Conservation (phyloP, 2,888 invertebrate species). For the Trichacis sp. region DNA sequence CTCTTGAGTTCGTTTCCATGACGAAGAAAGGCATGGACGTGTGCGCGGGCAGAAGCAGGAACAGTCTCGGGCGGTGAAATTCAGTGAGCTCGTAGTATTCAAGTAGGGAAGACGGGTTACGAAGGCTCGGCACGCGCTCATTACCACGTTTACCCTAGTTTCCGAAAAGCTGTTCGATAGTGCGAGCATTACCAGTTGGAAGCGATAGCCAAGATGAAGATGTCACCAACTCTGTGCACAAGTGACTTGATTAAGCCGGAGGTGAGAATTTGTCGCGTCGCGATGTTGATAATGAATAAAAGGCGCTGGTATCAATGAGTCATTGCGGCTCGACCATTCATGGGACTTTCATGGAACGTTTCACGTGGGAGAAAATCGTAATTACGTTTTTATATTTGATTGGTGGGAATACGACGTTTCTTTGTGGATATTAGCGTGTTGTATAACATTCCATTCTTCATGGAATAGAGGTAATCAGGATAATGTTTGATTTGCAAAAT, state of each 20-base stretch:
- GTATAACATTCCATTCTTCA: too few relatives aligned
- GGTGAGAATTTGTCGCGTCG: conserved; percentile 51
- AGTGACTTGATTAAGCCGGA: conserved; percentile 60
- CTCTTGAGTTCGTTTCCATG: conserved; percentile 32
- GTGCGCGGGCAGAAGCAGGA: conserved; percentile 49
- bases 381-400: too few relatives aligned
- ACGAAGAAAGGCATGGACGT: conserved; percentile 48
- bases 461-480: too few relatives aligned
- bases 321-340: neutral
- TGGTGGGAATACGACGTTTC: too few relatives aligned
- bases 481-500: too few relatives aligned
- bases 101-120: conserved; percentile 7
- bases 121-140: too few relatives aligned
- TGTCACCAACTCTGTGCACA: conserved; percentile 54
- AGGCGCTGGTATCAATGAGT: neutral
- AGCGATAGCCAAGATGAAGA: conserved; percentile 53
- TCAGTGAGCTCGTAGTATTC: conserved; percentile 39
- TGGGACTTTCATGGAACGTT: too few relatives aligned
- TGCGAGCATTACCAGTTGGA: neutral
- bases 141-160: too few relatives aligned
- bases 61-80: conserved; percentile 49
- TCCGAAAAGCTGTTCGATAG: too few relatives aligned
- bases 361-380: too few relatives aligned
- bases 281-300: neutral
- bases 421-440: too few relatives aligned